Conservation (phyloP, 2,888 invertebrate genomes). For the Drosophila mettleri region DNA sequence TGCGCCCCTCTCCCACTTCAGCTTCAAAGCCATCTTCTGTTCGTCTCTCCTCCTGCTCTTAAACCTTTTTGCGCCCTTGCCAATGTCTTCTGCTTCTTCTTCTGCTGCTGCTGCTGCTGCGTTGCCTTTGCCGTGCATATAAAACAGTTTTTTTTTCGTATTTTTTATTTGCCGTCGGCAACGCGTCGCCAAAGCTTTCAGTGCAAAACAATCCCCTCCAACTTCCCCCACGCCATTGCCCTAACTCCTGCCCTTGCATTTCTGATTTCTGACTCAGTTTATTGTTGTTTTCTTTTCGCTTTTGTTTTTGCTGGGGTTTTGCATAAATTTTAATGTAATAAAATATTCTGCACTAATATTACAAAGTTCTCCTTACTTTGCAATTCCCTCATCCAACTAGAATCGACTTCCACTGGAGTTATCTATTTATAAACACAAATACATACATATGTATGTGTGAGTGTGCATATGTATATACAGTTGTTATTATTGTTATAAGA, state of each 20-base stretch:
- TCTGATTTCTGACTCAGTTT: slow-evolving; percentile 36
- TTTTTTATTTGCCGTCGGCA: slow-evolving; percentile 71
- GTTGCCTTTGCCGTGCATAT: slow-evolving; percentile 69
- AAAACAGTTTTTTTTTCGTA: slow-evolving; percentile 68
- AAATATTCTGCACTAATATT: slow-evolving; percentile 77
- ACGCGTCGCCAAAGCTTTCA: slow-evolving; percentile 78
- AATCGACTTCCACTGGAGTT: not conserved
- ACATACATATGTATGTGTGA: not conserved
- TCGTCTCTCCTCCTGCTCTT: not conserved
- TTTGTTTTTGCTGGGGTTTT: slow-evolving; percentile 45
- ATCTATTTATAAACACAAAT: slow-evolving; percentile 8
- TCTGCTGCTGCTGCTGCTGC: slow-evolving; percentile 22
- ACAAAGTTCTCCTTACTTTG: slow-evolving; percentile 33
- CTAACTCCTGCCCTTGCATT: slow-evolving; percentile 6
- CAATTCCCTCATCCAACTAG: slow-evolving; percentile 1
- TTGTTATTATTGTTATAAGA: not conserved
- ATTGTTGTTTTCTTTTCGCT: slow-evolving; percentile 37
- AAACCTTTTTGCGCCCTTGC: slow-evolving; percentile 79
- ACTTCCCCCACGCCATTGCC: slow-evolving; percentile 8
- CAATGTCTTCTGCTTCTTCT: slow-evolving; percentile 39
- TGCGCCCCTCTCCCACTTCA: slow-evolving; percentile 44
- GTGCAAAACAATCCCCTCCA: slow-evolving; percentile 20
- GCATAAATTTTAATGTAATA: slow-evolving; percentile 77
- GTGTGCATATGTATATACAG: not conserved
- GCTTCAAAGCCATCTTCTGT: slow-evolving; percentile 13